These are phyloP conservation scores for Psilanteris sp. DNA, from an alignment of 1,140 invertebrate species.

Conservation along the genomic window DNA sequence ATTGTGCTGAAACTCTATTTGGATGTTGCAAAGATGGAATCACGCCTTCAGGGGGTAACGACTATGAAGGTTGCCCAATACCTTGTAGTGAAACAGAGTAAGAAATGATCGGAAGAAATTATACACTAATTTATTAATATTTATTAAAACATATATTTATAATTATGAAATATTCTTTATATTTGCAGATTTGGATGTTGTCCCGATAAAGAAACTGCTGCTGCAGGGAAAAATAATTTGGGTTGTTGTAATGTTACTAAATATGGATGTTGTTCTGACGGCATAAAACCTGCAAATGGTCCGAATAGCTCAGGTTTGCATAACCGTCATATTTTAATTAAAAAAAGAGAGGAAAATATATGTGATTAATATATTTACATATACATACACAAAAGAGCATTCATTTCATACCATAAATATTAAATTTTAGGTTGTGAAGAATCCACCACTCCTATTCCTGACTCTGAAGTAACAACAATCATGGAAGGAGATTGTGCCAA, in stretches of 20 bases:
- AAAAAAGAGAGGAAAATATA: no score
- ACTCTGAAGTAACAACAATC: constrained; percentile 59
- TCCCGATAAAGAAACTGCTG: constrained; percentile 83
- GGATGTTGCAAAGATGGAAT: constrained; percentile 92
- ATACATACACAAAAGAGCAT: no score
- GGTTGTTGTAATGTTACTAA: constrained; percentile 83
- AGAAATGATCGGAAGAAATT: constrained; percentile 59
- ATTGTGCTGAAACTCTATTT: constrained; percentile 88
- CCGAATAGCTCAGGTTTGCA: constrained; percentile 81
- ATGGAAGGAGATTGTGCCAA: constrained; percentile 74
- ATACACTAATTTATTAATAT: no score
- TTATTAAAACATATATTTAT: no score
- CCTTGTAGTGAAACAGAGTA: constrained; percentile 84
- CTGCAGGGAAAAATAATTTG: constrained; percentile 81
- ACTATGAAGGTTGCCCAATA: constrained; percentile 90
- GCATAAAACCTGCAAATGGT: constrained; percentile 85
- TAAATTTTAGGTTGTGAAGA: constrained; percentile 71
- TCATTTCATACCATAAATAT: no score
- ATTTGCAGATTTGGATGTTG: constrained; percentile 83
- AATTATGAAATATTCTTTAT: constrained; percentile 9
- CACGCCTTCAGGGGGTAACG: constrained; percentile 89
- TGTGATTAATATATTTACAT: no score
- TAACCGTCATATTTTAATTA: no score
- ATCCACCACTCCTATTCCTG: constrained; percentile 42
- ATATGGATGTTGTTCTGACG: constrained; percentile 90